A percentile compares a stretch with the other conserved stretches of the same genome.
phyloP scores from a whole-genome alignment of 2,797 vertebrate genomes.

The Eleutherodactylus coqui region DNA sequence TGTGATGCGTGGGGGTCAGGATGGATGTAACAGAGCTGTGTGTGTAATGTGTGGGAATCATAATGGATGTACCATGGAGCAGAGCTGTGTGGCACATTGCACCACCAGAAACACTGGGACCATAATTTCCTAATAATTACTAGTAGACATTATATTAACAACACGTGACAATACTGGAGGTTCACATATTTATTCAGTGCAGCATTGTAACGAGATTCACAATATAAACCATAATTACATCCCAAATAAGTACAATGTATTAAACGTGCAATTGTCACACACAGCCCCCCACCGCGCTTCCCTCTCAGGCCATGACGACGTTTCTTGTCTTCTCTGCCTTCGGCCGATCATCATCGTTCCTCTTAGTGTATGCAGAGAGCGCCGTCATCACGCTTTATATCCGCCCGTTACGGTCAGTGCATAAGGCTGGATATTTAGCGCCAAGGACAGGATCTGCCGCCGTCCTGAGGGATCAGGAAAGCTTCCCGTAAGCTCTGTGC shows the following conservation, averaged over 20 bases:
- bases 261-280: background rate
- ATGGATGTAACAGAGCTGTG: too few species aligned
- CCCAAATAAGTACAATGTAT: background rate
- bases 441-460: too few species aligned
- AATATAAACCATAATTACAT: background rate
- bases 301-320: background rate
- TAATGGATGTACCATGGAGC: too few species aligned
- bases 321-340: background rate
- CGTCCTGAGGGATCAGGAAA: too few species aligned
- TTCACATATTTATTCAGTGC: conserved; percentile 24
- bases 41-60: too few species aligned
- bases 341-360: background rate
- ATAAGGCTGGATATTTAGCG: background rate
- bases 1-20: too few species aligned
- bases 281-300: background rate
- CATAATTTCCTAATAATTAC: too few species aligned
- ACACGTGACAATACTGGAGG: too few species aligned
- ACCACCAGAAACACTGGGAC: too few species aligned
- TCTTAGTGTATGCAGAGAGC: background rate
- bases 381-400: background rate
- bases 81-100: too few species aligned
- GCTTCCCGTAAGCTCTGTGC: too few species aligned
- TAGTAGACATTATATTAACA: background rate
- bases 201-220: background rate
- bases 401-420: background rate